Evolutionary conservation across 2,113 vertebrate genomes (phyloP).

Genomic region (Theristicus caerulescens): DNA sequence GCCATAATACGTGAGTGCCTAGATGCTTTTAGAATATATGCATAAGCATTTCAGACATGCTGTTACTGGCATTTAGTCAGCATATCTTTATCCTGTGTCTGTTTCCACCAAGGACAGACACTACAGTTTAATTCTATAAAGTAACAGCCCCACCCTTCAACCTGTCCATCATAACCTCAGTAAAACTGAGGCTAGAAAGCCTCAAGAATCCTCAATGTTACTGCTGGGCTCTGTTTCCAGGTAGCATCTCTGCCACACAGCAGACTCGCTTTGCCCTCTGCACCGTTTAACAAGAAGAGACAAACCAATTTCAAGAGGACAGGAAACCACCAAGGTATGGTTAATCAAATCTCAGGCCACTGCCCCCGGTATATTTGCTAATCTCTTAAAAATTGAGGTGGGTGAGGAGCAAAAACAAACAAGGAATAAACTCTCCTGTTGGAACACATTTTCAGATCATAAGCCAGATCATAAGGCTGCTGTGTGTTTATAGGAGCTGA

Average conservation of each 20-base stretch:
- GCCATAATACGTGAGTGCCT: neutral
- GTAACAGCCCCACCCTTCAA: neutral
- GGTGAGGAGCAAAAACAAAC: neutral
- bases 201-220: neutral
- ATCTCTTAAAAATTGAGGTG: neutral
- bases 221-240: neutral
- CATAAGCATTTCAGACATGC: neutral
- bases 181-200: neutral
- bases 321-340: neutral
- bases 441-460: neutral
- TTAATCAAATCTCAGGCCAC: neutral
- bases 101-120: neutral
- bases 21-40: neutral
- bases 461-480: neutral
- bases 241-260: neutral
- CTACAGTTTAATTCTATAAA: neutral
- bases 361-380: neutral
- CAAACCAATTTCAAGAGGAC: neutral
- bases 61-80: neutral
- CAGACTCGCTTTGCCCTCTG: neutral
- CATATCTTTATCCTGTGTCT: neutral
- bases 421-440: neutral
- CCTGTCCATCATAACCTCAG: neutral
- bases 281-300: neutral
- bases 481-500: neutral